Percentiles rank a stretch among this genome's conserved stretches.
phyloP scores from a whole-genome alignment of 2,797 vertebrate genomes.

The Anguilla pacifica region DNA sequence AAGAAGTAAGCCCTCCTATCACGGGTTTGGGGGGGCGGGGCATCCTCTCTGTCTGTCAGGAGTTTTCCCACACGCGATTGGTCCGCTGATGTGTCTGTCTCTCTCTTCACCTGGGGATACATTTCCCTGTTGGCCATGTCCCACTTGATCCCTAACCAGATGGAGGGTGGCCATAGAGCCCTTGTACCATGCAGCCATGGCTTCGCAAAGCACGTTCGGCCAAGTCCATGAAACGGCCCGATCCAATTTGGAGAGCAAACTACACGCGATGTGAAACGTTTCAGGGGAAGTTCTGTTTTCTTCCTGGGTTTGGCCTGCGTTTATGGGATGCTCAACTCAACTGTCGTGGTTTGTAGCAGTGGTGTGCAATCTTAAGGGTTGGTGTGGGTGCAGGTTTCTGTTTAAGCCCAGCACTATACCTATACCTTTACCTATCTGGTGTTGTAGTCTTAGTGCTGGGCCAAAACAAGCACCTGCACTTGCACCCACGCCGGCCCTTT shows the following conservation, averaged over 20 bases:
- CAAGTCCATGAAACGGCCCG: not conserved
- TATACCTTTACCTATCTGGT: too few relatives aligned
- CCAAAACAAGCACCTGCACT: too few relatives aligned
- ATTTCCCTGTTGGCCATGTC: not conserved
- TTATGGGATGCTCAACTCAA: not conserved
- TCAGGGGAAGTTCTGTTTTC: not conserved
- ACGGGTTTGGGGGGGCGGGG: not conserved
- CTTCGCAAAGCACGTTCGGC: not conserved
- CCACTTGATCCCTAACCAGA: not conserved
- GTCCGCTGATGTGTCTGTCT: not conserved
- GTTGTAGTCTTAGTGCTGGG: too few relatives aligned
- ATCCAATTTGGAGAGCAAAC: constrained; percentile 1
- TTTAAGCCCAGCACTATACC: too few relatives aligned
- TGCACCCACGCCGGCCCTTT: too few relatives aligned
- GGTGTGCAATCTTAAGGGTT: too few relatives aligned
- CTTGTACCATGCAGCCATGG: not conserved
- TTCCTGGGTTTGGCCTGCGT: not conserved
- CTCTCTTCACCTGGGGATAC: not conserved
- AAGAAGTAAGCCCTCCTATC: not conserved
- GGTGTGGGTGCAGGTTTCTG: too few relatives aligned
- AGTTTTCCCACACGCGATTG: not conserved
- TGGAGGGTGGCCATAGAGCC: not conserved
- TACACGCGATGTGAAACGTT: not conserved
- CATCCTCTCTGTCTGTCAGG: not conserved
- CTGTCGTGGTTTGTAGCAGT: too few relatives aligned